Percentiles rank a stretch among this genome's conserved stretches.
phyloP scores from a whole-genome alignment of 1,140 invertebrate species.

The Macrostomum lignano region DNA sequence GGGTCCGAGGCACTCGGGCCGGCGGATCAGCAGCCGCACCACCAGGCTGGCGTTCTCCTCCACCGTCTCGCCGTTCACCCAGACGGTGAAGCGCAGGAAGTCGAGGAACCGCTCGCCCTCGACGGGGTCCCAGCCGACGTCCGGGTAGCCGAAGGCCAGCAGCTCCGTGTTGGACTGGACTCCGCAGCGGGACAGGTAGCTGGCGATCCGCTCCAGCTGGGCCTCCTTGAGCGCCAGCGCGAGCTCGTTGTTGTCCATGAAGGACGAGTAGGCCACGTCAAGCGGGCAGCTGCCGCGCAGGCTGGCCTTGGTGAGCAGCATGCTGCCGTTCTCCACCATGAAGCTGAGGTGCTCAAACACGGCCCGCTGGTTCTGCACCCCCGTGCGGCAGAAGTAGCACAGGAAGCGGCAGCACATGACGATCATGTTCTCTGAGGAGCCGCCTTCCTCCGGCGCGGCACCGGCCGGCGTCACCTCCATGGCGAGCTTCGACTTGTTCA shows the following conservation, averaged over 20 bases:
- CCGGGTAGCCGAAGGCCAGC: conserved; percentile 80
- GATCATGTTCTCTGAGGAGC: conserved; percentile 80
- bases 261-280: conserved; percentile 88
- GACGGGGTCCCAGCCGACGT: conserved; percentile 97
- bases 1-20: conserved; percentile 89
- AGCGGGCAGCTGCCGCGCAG: conserved; percentile 81
- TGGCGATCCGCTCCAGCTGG: conserved; percentile 62
- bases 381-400: conserved; percentile 94
- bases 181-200: conserved; percentile 82
- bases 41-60: conserved; percentile 98
- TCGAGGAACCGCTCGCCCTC: conserved; percentile 92
- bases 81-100: conserved; percentile 91
- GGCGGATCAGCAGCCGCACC: conserved; percentile 71
- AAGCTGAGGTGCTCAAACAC: conserved; percentile 99
- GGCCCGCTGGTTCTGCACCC: conserved; percentile 86
- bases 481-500: conserved; percentile 38
- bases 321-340: conserved; percentile 86
- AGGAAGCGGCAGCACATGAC: conserved; percentile 89
- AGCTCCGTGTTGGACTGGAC: conserved; percentile 70
- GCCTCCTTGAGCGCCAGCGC: conserved; percentile 79
- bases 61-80: conserved; percentile 86
- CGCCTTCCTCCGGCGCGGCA: not conserved
- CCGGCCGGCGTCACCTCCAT: not conserved
- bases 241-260: conserved; percentile 99
- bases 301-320: conserved; percentile 52